Percentiles rank a stretch among this genome's conserved stretches.
Conservation (phyloP, 1,140 invertebrate species). For the Philaenus spumarius region DNA sequence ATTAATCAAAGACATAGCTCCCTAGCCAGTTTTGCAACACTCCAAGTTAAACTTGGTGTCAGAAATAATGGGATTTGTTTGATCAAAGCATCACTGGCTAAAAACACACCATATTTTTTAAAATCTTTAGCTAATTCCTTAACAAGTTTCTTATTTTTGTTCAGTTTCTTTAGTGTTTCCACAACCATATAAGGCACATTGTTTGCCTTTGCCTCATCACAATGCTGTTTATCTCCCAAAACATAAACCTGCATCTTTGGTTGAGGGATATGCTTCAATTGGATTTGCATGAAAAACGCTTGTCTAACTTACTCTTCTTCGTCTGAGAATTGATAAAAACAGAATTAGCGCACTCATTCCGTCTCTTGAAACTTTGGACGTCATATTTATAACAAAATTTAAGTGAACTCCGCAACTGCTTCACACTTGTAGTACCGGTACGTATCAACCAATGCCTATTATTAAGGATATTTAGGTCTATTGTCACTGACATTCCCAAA, state of each 20-base stretch:
- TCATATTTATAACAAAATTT: too few relatives aligned
- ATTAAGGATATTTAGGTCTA: too few relatives aligned
- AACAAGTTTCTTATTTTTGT: slow-evolving; percentile 99
- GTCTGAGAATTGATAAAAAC: slow-evolving; percentile 69
- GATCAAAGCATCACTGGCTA: slow-evolving; percentile 97
- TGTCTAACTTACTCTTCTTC: slow-evolving; percentile 95
- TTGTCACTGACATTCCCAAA: too few relatives aligned
- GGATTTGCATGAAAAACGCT: slow-evolving; percentile 99
- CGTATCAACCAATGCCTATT: too few relatives aligned
- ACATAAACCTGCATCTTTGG: slow-evolving; percentile 99
- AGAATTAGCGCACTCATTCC: slow-evolving; percentile 88
- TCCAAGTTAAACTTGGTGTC: slow-evolving; percentile 98
- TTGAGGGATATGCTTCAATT: slow-evolving; percentile 96
- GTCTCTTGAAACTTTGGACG: slow-evolving; percentile 94
- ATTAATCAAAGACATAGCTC: too few relatives aligned
- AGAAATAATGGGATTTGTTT: slow-evolving; percentile 98
- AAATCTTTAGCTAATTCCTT: slow-evolving; percentile 89
- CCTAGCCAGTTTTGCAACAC: too few relatives aligned
- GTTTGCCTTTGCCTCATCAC: slow-evolving; percentile 95
- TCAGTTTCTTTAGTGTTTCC: slow-evolving; percentile 97
- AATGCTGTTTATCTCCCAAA: slow-evolving; percentile 98
- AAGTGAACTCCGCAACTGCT: too few relatives aligned
- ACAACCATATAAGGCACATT: slow-evolving; percentile 94
- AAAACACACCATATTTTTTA: slow-evolving; percentile 95
- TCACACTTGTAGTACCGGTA: too few relatives aligned